These are phyloP conservation scores for Anoplius nigerrimus DNA, from an alignment of 2,888 invertebrate species.

Conservation along the genomic window DNA sequence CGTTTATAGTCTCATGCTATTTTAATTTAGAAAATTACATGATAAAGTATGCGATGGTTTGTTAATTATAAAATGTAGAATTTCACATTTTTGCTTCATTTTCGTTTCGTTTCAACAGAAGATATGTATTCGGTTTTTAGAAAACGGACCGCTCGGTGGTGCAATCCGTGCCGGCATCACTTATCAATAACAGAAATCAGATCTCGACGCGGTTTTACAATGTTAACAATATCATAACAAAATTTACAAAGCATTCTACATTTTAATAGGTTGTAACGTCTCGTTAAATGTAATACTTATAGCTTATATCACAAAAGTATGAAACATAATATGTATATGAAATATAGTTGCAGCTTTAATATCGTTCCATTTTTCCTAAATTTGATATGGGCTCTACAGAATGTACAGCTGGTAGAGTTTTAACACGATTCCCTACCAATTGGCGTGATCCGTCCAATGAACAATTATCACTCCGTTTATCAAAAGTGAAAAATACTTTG, in stretches of 20 bases:
- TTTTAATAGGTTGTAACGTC: constrained; percentile 31
- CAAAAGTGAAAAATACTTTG: neutral
- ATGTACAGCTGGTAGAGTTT: constrained; percentile 55
- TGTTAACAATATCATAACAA: constrained; percentile 50
- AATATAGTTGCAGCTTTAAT: constrained; percentile 19
- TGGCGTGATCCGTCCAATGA: constrained; percentile 13
- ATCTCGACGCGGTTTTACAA: constrained; percentile 36
- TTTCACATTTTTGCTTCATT: constrained; percentile 12
- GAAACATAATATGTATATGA: constrained; percentile 24
- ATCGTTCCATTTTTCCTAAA: constrained; percentile 25
- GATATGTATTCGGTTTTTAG: constrained; percentile 39
- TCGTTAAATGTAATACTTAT: constrained; percentile 38
- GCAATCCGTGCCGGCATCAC: constrained; percentile 4
- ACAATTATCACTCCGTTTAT: neutral
- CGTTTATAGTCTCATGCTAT: constrained; percentile 59
- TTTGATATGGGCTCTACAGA: constrained; percentile 36
- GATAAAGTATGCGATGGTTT: constrained; percentile 62
- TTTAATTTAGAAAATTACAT: constrained; percentile 68
- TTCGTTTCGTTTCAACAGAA: constrained; percentile 40
- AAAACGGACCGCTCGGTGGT: constrained; percentile 14
- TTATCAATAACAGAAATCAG: constrained; percentile 32
- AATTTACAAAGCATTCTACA: constrained; percentile 44
- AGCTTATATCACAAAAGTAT: constrained; percentile 21
- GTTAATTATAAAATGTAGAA: constrained; percentile 47
- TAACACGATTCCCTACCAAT: constrained; percentile 20